Base-by-base conservation (phyloP, 2,888 invertebrate species). In the Hyposoter didymator region DNA sequence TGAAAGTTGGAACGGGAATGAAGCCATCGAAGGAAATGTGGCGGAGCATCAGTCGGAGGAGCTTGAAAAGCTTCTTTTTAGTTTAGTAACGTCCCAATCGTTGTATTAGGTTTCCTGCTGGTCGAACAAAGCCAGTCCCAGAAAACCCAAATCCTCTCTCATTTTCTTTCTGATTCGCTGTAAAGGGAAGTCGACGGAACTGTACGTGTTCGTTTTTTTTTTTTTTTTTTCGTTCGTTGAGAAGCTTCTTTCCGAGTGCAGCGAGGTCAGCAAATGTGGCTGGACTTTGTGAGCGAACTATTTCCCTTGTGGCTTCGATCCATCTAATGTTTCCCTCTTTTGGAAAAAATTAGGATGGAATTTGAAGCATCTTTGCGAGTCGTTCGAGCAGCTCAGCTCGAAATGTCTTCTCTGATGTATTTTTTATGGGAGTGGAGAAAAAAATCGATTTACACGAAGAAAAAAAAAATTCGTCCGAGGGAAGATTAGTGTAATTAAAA, bases 1-100 rank as follows among this genome's bases (percentile, higher is more conserved):
- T 75, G 55, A 82, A 82, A 62, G 67, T 45, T 35, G 45, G 17
- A 43, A 43, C 32, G 55, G 10, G 64, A 52, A 67, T 19, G 78
- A 82, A 82, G 85, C 82, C 85, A 82, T 47, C 47, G 78, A 78
- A 64, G 78, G 39, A 79, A 75, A 78, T 64, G 75, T 28, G 74
- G 74, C 64, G 22, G 64, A 52, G 78, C 74, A 74, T 74, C 52
- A 66, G 69, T 67, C 72, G 32, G 45, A 66, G 55, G 32, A 79
- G 75, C 59, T 69, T 82, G 69, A 74, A 82, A 80, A 73, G 76
- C 67, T 73, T 47, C 74, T 69, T 45, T 78, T 70, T 66, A 52
- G 74, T 80, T 80, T 55, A 72, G 75, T 28, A 55, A 78, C 47
- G 43, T 85, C 66, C 22, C 32, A 59, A 10, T 55, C 59, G 69